These are phyloP conservation scores for Leptopilina syphax DNA, from an alignment of 2,888 invertebrate species.

Conservation along the genomic window DNA sequence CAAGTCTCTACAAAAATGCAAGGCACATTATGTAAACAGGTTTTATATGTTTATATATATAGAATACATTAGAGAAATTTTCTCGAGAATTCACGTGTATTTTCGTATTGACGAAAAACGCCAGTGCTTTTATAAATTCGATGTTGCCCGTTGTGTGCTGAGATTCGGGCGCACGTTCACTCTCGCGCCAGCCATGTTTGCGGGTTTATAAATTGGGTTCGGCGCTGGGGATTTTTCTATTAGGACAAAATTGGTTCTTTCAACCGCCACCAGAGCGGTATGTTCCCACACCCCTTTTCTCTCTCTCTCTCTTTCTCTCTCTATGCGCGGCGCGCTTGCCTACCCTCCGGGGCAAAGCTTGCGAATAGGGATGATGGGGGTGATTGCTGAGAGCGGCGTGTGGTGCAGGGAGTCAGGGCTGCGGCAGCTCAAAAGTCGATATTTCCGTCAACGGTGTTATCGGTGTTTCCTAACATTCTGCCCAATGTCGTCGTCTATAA, in stretches of 20 bases:
- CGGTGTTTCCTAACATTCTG: conserved; percentile 71
- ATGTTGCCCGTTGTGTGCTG: conserved; percentile 49
- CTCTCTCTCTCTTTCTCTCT: conserved; percentile 22
- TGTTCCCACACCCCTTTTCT: conserved; percentile 53
- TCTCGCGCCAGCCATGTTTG: conserved; percentile 74
- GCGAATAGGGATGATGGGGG: conserved; percentile 12
- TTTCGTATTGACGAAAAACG: conserved; percentile 18
- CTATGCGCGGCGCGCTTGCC: conserved; percentile 28
- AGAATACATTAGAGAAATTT: neutral
- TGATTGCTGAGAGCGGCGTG: conserved; percentile 48
- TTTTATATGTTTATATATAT: neutral
- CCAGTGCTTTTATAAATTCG: conserved; percentile 48
- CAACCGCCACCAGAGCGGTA: conserved; percentile 74
- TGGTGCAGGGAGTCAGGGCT: conserved; percentile 50
- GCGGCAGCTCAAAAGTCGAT: conserved; percentile 71
- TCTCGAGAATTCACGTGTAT: neutral
- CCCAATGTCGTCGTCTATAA: conserved; percentile 69
- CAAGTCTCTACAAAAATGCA: neutral
- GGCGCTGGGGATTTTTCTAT: conserved; percentile 77
- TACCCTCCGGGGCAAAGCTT: conserved; percentile 37
- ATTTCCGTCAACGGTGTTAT: conserved; percentile 75
- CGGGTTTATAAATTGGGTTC: conserved; percentile 77
- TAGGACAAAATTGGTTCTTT: conserved; percentile 77
- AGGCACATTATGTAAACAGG: neutral
- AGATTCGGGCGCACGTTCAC: conserved; percentile 48